Conservation (phyloP, 2,888 invertebrate genomes). For the Megastigmus dorsalis region DNA sequence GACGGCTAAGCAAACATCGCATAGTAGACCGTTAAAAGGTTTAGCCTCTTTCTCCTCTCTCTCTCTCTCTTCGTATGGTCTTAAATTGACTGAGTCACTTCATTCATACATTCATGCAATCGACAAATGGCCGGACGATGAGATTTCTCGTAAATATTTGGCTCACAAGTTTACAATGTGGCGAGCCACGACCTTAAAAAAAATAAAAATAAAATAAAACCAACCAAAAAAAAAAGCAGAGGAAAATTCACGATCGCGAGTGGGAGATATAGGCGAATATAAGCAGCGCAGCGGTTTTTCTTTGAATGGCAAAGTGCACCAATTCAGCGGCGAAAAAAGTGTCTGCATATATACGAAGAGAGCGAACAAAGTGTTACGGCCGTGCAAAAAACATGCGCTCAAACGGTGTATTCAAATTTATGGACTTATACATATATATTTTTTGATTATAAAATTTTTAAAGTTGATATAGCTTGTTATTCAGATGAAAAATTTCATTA, state of each 20-base stretch:
- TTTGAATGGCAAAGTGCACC: conserved; percentile 18
- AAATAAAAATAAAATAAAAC: background rate
- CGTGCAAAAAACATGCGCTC: background rate
- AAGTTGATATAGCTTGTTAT: too few species aligned
- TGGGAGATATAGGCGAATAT: too few species aligned
- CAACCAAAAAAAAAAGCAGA: too few species aligned
- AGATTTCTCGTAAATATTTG: conserved; percentile 36
- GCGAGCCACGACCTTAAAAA: background rate
- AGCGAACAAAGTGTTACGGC: conserved; percentile 1
- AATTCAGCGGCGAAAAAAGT: conserved; percentile 2
- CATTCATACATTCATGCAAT: conserved; percentile 35
- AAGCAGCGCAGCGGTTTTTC: background rate
- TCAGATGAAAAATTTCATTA: too few species aligned
- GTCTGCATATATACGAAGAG: background rate
- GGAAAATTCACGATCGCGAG: too few species aligned
- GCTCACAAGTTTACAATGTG: conserved; percentile 11
- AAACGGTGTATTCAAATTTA: background rate
- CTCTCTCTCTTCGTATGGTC: background rate
- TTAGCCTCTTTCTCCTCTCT: too few species aligned
- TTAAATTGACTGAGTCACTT: conserved; percentile 21
- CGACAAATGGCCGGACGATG: conserved; percentile 19
- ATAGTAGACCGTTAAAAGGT: too few species aligned
- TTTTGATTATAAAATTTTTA: too few species aligned
- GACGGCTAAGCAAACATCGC: too few species aligned
- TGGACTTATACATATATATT: conserved; percentile 1